These are phyloP conservation scores for Mylabris phalerata DNA, from an alignment of 1,140 invertebrate species.

Conservation along the genomic window DNA sequence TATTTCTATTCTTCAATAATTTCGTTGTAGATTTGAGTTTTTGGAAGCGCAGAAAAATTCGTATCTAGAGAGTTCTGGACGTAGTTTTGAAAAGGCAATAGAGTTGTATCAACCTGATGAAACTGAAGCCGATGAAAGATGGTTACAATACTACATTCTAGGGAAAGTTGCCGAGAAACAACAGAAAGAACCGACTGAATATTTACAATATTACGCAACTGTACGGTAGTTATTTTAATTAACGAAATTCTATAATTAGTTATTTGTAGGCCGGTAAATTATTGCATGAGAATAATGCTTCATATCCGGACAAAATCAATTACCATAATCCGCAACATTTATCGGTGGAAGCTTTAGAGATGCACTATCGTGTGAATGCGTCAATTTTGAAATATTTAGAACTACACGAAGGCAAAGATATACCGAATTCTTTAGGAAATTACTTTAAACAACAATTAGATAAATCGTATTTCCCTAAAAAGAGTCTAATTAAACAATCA, in stretches of 20 bases:
- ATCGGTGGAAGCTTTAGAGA: constrained; percentile 84
- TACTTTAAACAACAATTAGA: constrained; percentile 39
- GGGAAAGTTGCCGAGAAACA: constrained; percentile 86
- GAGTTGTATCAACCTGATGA: constrained; percentile 48
- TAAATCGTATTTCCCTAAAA: constrained; percentile 19
- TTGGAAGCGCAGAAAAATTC: constrained; percentile 69
- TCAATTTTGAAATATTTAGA: constrained; percentile 80
- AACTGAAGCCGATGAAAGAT: constrained; percentile 64
- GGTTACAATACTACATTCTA: constrained; percentile 88
- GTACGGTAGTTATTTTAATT: constrained; percentile 36
- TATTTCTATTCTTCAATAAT: too few relatives aligned
- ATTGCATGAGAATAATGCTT: constrained; percentile 71
- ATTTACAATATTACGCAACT: constrained; percentile 71
- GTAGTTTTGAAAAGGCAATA: constrained; percentile 70
- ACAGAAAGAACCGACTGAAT: constrained; percentile 62
- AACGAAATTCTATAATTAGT: constrained; percentile 4
- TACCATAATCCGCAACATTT: constrained; percentile 77
- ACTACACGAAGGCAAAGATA: constrained; percentile 50
- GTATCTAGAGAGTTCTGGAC: constrained; percentile 66
- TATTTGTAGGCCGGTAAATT: constrained; percentile 58
- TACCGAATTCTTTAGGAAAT: constrained; percentile 30
- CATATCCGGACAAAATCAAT: constrained; percentile 78
- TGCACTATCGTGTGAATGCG: constrained; percentile 76
- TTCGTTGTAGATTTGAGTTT: constrained; percentile 51
- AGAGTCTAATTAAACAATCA: constrained; percentile 1